Percentiles rank a stretch among this genome's conserved stretches.
Conservation (phyloP, 2,888 invertebrate species). For the Sesia apiformis region DNA sequence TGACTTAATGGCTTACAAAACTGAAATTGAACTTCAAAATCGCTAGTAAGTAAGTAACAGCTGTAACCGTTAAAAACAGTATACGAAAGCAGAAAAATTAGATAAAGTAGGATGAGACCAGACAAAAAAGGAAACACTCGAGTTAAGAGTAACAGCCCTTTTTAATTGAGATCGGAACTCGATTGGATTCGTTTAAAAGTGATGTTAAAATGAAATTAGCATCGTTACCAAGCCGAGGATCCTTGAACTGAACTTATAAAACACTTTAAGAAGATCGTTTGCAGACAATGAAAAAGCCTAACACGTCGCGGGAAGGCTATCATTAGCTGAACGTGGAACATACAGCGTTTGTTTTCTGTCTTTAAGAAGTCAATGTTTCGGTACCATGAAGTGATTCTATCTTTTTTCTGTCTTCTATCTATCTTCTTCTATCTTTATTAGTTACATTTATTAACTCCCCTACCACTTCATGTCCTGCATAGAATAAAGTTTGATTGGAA, state of each 20-base stretch:
- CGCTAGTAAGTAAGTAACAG: too few relatives aligned
- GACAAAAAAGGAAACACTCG: background rate
- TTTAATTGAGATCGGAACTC: slow-evolving; percentile 44
- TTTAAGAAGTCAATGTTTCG: background rate
- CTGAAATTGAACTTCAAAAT: too few relatives aligned
- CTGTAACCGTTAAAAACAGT: too few relatives aligned
- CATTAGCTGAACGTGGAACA: background rate
- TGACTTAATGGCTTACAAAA: too few relatives aligned
- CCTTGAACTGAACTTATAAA: background rate
- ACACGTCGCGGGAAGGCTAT: background rate
- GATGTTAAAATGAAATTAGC: slow-evolving; percentile 47
- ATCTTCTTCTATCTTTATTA: too few relatives aligned
- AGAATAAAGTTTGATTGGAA: too few relatives aligned
- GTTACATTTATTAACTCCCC: too few relatives aligned
- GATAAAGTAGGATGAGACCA: background rate
- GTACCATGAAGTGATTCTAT: background rate
- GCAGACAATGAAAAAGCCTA: slow-evolving; percentile 19
- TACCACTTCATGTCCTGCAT: too few relatives aligned
- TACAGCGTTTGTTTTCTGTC: background rate
- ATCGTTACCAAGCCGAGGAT: slow-evolving; percentile 33
- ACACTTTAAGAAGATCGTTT: slow-evolving; percentile 8
- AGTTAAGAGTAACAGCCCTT: slow-evolving; percentile 13
- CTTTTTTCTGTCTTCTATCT: too few relatives aligned
- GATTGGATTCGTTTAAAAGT: slow-evolving; percentile 46
- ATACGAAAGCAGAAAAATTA: background rate